Conservation (phyloP, 2,888 invertebrate species). For the Cacoxenus indagator region DNA sequence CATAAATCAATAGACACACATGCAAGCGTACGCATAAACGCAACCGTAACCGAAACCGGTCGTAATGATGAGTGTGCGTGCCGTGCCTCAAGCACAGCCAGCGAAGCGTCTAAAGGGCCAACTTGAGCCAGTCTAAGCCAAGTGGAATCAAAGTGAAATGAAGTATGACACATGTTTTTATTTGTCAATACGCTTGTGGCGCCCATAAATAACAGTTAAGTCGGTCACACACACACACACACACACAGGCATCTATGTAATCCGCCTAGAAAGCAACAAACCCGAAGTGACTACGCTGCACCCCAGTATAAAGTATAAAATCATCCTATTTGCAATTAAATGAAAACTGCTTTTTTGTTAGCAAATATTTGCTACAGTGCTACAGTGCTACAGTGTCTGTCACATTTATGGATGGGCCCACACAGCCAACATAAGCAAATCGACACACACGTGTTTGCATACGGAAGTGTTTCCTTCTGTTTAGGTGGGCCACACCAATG, state of each 20-base stretch:
- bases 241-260: conserved; percentile 2
- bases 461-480: not conserved
- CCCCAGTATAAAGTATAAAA: not conserved
- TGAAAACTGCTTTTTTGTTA: not conserved
- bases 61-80: not conserved
- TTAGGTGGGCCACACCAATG: too few species aligned
- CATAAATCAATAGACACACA: conserved; percentile 54
- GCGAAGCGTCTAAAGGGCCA: not conserved
- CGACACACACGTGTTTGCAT: not conserved
- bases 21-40: not conserved
- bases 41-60: conserved; percentile 28
- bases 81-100: conserved; percentile 6
- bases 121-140: not conserved
- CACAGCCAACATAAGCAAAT: not conserved
- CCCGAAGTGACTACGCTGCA: too few species aligned
- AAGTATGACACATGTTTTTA: conserved; percentile 38
- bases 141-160: conserved; percentile 24
- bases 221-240: not conserved
- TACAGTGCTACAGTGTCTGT: too few species aligned
- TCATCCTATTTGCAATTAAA: conserved; percentile 7
- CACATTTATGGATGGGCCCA: not conserved
- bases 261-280: not conserved
- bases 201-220: conserved; percentile 24
- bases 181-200: conserved; percentile 49
- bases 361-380: not conserved